Percentiles rank a stretch among this genome's conserved stretches.
These are phyloP conservation scores for Priocnemis perturbator DNA, from an alignment of 2,888 invertebrate genomes.

Conservation along the genomic window DNA sequence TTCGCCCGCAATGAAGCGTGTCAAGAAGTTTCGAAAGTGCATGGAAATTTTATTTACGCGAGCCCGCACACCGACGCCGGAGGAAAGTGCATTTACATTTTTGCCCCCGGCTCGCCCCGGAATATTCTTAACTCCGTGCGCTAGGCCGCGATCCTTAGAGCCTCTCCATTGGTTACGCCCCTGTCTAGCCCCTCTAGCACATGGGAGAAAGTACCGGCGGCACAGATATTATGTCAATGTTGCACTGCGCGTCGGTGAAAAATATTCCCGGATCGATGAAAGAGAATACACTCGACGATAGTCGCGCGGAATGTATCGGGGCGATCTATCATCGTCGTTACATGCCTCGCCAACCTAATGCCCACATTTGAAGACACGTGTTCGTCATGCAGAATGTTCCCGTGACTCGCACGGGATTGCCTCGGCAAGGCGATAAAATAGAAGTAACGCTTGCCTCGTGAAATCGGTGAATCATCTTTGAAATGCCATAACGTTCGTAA, in stretches of 20 bases:
- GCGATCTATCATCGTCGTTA: too few species aligned
- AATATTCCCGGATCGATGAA: slow-evolving; percentile 20
- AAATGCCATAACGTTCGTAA: too few species aligned
- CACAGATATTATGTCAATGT: slow-evolving; percentile 38
- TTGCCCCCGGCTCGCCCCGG: not conserved
- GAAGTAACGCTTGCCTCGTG: too few species aligned
- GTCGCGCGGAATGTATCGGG: too few species aligned
- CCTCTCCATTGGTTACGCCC: slow-evolving; percentile 6
- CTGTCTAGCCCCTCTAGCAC: slow-evolving; percentile 8
- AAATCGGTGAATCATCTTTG: too few species aligned
- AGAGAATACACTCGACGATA: slow-evolving; percentile 1
- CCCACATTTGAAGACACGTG: too few species aligned
- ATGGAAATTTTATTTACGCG: slow-evolving; percentile 2
- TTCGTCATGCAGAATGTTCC: too few species aligned
- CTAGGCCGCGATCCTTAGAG: not conserved
- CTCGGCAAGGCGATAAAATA: too few species aligned
- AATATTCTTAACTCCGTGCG: slow-evolving; percentile 12
- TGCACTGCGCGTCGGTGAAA: slow-evolving; percentile 18
- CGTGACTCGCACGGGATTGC: too few species aligned
- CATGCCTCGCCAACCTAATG: too few species aligned
- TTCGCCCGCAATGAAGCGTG: too few species aligned
- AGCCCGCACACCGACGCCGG: not conserved
- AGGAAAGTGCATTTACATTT: slow-evolving; percentile 14
- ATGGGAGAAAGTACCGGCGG: slow-evolving; percentile 36
- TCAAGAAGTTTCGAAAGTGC: not conserved